Percentiles rank a stretch among this genome's conserved stretches.
phyloP scores from a whole-genome alignment of 2,888 invertebrate genomes.

The Xanthorhoe spadicearia region DNA sequence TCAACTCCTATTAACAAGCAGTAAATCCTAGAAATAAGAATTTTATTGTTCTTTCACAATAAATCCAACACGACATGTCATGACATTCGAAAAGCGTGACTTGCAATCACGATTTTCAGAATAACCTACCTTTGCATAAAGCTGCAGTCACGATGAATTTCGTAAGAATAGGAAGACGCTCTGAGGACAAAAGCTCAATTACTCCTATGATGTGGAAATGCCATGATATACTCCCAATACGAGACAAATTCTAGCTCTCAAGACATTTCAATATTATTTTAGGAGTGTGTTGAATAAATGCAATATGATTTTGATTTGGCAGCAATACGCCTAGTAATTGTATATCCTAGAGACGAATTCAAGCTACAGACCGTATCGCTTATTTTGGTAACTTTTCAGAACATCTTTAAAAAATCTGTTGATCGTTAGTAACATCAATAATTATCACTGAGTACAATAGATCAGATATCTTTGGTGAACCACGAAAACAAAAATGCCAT shows the following conservation, averaged over 20 bases:
- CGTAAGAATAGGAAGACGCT: slow-evolving; percentile 18
- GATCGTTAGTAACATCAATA: too few species aligned
- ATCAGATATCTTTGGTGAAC: too few species aligned
- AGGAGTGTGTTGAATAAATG: not conserved
- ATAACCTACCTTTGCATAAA: not conserved
- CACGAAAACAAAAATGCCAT: too few species aligned
- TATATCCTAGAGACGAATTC: not conserved
- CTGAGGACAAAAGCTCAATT: slow-evolving; percentile 3
- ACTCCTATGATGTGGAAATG: not conserved
- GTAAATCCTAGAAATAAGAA: too few species aligned
- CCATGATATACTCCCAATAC: not conserved
- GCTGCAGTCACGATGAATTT: not conserved
- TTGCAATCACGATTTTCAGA: slow-evolving; percentile 17
- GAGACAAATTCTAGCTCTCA: not conserved
- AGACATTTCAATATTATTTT: not conserved
- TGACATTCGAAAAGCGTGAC: slow-evolving; percentile 17
- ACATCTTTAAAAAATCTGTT: not conserved
- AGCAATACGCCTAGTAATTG: not conserved
- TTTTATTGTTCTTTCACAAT: not conserved
- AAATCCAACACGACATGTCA: slow-evolving; percentile 2
- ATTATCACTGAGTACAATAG: too few species aligned
- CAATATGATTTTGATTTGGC: not conserved
- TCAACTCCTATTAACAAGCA: too few species aligned
- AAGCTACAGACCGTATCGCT: not conserved
- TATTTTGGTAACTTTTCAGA: not conserved